Evolutionary conservation across 1,140 invertebrate species (phyloP).

Genomic region (Trachymyrmex cornetzi): DNA sequence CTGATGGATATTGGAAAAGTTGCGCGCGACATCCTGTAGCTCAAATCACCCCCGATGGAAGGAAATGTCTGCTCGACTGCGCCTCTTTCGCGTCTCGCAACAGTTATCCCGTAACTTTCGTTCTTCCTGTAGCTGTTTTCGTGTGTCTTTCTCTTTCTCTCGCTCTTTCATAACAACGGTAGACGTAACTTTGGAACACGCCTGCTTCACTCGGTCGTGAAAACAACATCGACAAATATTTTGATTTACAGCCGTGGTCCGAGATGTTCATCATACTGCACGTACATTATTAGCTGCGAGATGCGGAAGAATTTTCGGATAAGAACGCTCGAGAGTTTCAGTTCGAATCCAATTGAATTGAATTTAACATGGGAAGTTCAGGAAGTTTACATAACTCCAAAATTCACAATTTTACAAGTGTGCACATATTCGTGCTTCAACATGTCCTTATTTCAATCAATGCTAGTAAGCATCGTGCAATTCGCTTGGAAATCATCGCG

Average conservation of each 20-base stretch:
- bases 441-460: conserved; percentile 20
- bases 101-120: conserved; percentile 67
- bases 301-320: background rate
- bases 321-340: background rate
- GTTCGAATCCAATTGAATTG: background rate
- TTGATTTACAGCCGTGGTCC: conserved; percentile 60
- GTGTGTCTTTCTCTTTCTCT: conserved; percentile 34
- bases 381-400: background rate
- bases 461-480: conserved; percentile 37
- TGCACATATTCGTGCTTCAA: no score
- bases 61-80: conserved; percentile 58
- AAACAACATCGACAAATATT: conserved; percentile 73
- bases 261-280: conserved; percentile 46
- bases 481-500: conserved; percentile 44
- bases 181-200: conserved; percentile 60
- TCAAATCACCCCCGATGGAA: conserved; percentile 64
- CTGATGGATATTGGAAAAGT: conserved; percentile 77
- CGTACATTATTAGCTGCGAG: conserved; percentile 5
- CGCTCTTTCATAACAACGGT: conserved; percentile 24
- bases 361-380: background rate
- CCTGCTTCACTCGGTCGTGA: conserved; percentile 39
- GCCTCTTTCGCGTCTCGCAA: conserved; percentile 56
- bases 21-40: conserved; percentile 70
- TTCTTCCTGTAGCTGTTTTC: conserved; percentile 61
- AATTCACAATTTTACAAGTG: background rate